Conservation (phyloP, 2,797 vertebrate genomes). For the Tangara arthus region DNA sequence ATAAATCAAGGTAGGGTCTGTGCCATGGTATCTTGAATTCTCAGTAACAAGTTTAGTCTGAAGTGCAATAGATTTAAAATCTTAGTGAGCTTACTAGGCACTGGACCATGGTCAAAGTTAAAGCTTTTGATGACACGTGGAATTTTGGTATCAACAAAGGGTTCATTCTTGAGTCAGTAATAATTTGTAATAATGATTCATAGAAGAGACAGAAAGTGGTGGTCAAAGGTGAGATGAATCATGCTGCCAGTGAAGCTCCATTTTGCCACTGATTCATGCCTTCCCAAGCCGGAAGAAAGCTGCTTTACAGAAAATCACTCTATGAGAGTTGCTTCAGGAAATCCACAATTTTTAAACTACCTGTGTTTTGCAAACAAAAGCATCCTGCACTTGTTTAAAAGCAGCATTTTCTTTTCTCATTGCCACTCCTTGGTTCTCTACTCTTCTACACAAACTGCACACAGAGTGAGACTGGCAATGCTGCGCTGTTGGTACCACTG, state of each 20-base stretch:
- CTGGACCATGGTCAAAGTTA: not conserved
- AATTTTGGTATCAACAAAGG: not conserved
- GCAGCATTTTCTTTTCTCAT: not conserved
- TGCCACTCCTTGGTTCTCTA: not conserved
- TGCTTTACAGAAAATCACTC: not conserved
- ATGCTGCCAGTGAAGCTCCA: not conserved
- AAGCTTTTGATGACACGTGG: not conserved
- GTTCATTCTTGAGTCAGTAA: not conserved
- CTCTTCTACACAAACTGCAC: not conserved
- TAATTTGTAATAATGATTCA: constrained; percentile 13
- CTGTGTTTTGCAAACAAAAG: not conserved
- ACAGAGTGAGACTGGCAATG: not conserved
- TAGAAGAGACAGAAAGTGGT: not conserved
- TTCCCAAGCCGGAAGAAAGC: not conserved
- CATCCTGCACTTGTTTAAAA: not conserved
- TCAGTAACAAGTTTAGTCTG: not conserved
- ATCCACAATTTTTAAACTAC: not conserved
- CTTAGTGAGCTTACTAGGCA: not conserved
- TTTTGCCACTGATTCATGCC: not conserved
- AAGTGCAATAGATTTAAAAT: not conserved
- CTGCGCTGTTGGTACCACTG: rapidly evolving
- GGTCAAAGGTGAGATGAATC: constrained; percentile 31
- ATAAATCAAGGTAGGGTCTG: not conserved
- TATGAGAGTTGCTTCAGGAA: not conserved
- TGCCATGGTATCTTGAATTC: not conserved